Conservation (phyloP, 2,797 vertebrate species). For the Crax fasciolata region DNA sequence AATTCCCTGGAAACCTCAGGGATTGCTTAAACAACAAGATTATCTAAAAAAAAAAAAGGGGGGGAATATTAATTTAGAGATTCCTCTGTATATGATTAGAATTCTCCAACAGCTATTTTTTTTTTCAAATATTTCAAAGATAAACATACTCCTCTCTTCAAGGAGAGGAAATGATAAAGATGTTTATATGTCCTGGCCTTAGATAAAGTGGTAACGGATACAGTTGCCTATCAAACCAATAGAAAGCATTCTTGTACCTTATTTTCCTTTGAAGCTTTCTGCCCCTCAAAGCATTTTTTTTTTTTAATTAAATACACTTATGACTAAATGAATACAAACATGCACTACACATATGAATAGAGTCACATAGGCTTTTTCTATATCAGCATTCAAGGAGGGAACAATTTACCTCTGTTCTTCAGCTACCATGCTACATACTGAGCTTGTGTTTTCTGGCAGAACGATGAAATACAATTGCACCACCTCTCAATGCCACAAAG, state of each 20-base stretch:
- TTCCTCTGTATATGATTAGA: background rate
- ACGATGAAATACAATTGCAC: background rate
- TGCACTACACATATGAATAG: background rate
- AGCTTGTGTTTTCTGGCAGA: background rate
- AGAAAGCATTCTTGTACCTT: background rate
- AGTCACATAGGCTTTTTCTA: background rate
- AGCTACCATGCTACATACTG: background rate
- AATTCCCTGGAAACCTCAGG: slow-evolving; percentile 12
- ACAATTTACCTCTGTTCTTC: background rate
- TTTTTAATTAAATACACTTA: background rate
- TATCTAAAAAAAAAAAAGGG: background rate
- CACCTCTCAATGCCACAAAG: background rate
- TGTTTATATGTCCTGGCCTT: background rate
- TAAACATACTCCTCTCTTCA: background rate
- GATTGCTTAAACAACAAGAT: slow-evolving; percentile 11
- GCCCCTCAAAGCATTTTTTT: background rate
- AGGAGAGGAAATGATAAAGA: background rate
- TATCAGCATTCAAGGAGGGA: background rate
- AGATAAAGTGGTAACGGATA: background rate
- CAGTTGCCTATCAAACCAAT: background rate
- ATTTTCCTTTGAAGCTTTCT: background rate
- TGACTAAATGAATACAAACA: background rate
- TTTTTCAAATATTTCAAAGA: background rate
- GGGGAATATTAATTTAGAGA: slow-evolving; percentile 4
- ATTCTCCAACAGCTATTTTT: background rate